Percentiles rank a stretch among this genome's conserved stretches.
phyloP scores from a whole-genome alignment of 2,888 invertebrate species.

The Ariolimax columbianus region DNA sequence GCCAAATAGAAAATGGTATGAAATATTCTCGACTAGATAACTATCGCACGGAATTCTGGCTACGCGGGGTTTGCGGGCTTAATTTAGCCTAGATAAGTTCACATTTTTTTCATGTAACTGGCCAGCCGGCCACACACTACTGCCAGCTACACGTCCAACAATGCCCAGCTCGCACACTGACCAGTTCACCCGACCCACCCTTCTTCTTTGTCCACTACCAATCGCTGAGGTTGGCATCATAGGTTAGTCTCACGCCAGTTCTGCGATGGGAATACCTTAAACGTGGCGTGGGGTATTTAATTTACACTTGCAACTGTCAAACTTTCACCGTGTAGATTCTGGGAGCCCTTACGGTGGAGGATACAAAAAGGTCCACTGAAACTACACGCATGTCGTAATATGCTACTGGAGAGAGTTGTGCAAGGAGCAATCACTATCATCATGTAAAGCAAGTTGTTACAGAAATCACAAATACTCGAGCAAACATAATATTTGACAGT shows the following conservation, averaged over 20 bases:
- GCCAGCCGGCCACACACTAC: neutral
- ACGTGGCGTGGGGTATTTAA: neutral
- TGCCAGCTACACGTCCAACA: neutral
- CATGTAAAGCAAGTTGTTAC: no score
- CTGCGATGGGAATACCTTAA: neutral
- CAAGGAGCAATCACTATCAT: no score
- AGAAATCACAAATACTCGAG: no score
- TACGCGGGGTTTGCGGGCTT: slow-evolving; percentile 8
- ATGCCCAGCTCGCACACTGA: slow-evolving; percentile 1
- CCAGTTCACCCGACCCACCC: neutral
- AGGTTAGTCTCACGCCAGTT: neutral
- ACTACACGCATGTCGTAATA: no score
- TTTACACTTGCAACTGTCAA: no score
- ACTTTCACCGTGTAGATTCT: no score
- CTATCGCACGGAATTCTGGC: neutral
- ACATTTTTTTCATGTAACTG: neutral
- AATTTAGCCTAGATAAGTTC: neutral
- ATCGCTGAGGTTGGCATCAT: neutral
- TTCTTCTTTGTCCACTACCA: neutral
- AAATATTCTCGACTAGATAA: neutral
- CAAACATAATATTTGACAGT: no score
- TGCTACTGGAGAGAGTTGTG: no score
- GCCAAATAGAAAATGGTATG: neutral
- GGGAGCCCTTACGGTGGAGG: no score
- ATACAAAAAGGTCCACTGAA: no score